Base-by-base conservation (phyloP, 2,888 invertebrate genomes). In the Clitarchus hookeri region DNA sequence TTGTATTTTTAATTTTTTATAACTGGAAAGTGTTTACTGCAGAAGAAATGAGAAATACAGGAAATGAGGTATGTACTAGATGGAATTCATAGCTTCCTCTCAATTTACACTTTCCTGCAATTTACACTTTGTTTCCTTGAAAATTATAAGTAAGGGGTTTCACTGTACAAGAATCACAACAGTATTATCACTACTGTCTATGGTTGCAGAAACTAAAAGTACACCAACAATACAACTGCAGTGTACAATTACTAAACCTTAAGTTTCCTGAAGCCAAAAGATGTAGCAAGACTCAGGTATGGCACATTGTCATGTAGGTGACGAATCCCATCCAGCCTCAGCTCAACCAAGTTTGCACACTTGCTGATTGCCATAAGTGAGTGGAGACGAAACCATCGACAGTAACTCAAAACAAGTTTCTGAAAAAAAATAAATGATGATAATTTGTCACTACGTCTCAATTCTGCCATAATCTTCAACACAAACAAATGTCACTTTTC, bases 351-450 rank as follows among this genome's bases (percentile, higher is more conserved):
- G 11, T 92, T 91, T 0, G 93, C 91, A 90, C 95, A 92, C 91
- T 96, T 97, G 89, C 96, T 95, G 1, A 97, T 92, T 0, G 95
- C 94, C 91, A 97, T 93, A 16, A 97, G 91, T 82, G 95, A 94
- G 87, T 95, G 95, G 0, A 96, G 94, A 85, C 95, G 94, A 87
- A 97, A 93, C 96, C 96, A 97, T 11, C 93, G 92, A 90, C 96
- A 96, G 87, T 94, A 93, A 53, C 95, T 95, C 85, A 97, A 92
- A 89, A 95, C 94, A 84, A 97, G 90, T 84, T 94, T 94, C 95
- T 96, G 90, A 86, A 90, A 90, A 88, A 88, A 85, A 84, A 84
- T 54, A 80, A 36, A 36, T 36, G 4, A 3, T 36, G 4, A 36
- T 36, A 36, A 36, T 36, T 36, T 36, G 36, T 36, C 36, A 36